Evolutionary conservation across 2,113 vertebrate genomes (phyloP), one percentile per base, ranked within the genome.

Genomic region (Mastomys natalensis): DNA sequence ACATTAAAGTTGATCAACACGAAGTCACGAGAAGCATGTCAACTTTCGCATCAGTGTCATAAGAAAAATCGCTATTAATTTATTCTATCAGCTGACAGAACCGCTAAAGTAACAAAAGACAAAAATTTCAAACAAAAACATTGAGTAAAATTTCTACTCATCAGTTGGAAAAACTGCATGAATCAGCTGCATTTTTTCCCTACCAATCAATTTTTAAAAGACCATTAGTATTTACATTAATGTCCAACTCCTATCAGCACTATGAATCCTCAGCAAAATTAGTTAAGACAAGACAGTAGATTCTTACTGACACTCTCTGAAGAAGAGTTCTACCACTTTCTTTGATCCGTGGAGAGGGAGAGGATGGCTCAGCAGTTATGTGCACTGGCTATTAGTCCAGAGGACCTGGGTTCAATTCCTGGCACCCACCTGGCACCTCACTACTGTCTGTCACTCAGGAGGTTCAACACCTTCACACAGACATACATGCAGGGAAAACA

Each of bases 21-120:
- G 70, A 91, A 96, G 64, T 22, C 43, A 62, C 60, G n/a, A 64
- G 5, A 95, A 87, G 48, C 55, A 78, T 87, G 77, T 60, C n/a
- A 37, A 26, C 62, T 70, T 80, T 85, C 40, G 55, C n/a, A 68
- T 70, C 73, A 85, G 26, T 45, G 34, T 37, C 90, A 64, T 24
- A 70, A 62, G 13, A 80, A 48, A 55, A 68, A 48, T 29, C 29
- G 45, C 45, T 70, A 40, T 77, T 64, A 31, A 68, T 90, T 81
- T 68, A 74, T 87, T 87, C 45, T 68, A 17, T 74, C 76, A 37
- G 19, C 10, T 92, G 68, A 12, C 24, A 90, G 86, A 90, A 82
- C 3, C 31, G 82, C 37, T 15, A 51, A 87, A 92, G 45, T 45
- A 34, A 34, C 84, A 82, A 43, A 6, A 74, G 31, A 40, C 0